These are phyloP conservation scores for Cantharis flavilabris DNA, from an alignment of 2,888 invertebrate species.

Conservation along the genomic window DNA sequence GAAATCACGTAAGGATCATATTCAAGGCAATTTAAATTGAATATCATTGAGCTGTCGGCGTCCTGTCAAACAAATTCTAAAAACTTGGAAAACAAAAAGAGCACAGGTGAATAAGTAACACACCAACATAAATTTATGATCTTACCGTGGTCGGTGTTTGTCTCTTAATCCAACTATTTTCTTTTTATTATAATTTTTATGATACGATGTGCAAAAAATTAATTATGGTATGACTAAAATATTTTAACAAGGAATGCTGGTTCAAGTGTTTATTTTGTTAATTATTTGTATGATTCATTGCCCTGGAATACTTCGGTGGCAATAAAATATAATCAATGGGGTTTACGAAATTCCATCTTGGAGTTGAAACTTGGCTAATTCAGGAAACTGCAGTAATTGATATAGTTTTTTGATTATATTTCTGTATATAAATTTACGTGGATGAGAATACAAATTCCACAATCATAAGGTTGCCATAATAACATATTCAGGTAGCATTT, in stretches of 20 bases:
- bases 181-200: neutral
- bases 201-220: neutral
- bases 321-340: neutral
- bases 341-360: neutral
- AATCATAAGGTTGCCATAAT: conserved; percentile 40
- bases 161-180: conserved; percentile 4
- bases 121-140: conserved; percentile 28
- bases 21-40: conserved; percentile 25
- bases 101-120: conserved; percentile 24
- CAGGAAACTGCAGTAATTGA: neutral
- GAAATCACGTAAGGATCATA: neutral
- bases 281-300: neutral
- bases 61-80: conserved; percentile 30
- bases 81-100: conserved; percentile 23
- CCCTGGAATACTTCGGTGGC: neutral
- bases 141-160: conserved; percentile 2
- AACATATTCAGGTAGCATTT: conserved; percentile 55
- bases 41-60: conserved; percentile 20
- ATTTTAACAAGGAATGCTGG: neutral
- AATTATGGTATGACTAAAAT: neutral
- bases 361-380: neutral
- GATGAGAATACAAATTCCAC: conserved; percentile 15
- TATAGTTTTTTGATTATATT: neutral
- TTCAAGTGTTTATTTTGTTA: neutral
- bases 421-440: conserved; percentile 3